These are phyloP conservation scores for Heteromyza rotundicornis DNA, from an alignment of 2,888 invertebrate genomes.

Conservation along the genomic window DNA sequence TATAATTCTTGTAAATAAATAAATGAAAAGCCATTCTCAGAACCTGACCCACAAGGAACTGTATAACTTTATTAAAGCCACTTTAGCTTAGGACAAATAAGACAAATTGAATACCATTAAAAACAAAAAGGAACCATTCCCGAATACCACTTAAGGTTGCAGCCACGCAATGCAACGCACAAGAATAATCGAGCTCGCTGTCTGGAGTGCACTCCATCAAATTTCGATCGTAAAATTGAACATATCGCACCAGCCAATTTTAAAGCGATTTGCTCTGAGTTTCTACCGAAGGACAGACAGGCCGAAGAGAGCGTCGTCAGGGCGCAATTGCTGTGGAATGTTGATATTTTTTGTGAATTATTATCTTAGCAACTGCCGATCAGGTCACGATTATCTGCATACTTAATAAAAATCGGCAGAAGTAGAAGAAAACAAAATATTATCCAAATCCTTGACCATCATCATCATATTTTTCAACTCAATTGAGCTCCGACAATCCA, in stretches of 20 bases:
- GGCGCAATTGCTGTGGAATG: slow-evolving; percentile 29
- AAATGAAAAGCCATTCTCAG: no score
- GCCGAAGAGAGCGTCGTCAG: background rate
- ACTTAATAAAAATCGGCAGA: no score
- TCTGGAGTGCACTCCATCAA: slow-evolving; percentile 14
- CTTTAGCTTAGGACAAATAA: no score
- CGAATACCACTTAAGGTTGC: no score
- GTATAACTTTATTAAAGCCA: no score
- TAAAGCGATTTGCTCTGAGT: slow-evolving; percentile 15
- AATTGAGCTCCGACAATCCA: slow-evolving; percentile 37
- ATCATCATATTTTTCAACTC: slow-evolving; percentile 21
- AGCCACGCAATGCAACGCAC: no score
- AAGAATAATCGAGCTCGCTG: slow-evolving; percentile 9
- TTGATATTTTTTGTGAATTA: slow-evolving; percentile 30
- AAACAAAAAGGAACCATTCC: no score
- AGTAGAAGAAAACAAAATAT: no score
- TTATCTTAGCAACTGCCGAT: slow-evolving; percentile 40
- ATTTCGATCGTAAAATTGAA: slow-evolving; percentile 15
- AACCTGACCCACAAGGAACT: no score
- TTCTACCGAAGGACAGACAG: slow-evolving; percentile 16
- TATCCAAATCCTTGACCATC: slow-evolving; percentile 31
- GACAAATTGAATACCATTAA: no score
- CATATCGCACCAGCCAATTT: slow-evolving; percentile 6
- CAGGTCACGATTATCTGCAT: slow-evolving; percentile 60
- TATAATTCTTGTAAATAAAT: no score